A percentile compares a stretch with the other conserved stretches of the same genome.
phyloP scores from a whole-genome alignment of 2,888 invertebrate species.

The Sisyra terminalis region DNA sequence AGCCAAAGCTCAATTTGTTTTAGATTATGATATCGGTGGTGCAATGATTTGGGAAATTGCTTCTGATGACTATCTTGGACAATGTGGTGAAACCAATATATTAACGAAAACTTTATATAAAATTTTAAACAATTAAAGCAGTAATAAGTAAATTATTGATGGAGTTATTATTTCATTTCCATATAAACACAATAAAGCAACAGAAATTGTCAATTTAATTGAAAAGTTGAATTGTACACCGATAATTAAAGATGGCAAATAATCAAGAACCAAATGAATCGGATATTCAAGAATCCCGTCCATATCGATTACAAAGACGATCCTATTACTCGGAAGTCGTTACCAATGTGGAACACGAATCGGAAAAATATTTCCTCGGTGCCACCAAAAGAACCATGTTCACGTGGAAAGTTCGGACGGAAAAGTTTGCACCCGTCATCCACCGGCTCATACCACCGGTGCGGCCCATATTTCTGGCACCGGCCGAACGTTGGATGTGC shows the following conservation, averaged over 20 bases:
- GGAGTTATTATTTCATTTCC: no score
- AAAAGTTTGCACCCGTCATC: conserved; percentile 35
- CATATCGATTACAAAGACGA: conserved; percentile 20
- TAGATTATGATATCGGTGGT: no score
- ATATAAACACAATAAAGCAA: no score
- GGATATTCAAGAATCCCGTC: not conserved
- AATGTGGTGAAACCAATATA: no score
- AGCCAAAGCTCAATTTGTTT: no score
- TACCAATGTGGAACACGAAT: conserved; percentile 28
- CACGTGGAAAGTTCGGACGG: conserved; percentile 37
- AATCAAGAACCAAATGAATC: not conserved
- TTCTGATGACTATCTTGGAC: no score
- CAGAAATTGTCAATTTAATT: no score
- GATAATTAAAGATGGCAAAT: not conserved
- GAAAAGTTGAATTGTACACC: no score
- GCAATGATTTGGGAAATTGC: no score
- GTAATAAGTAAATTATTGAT: no score
- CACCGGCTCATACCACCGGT: conserved; percentile 29
- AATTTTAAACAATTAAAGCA: no score
- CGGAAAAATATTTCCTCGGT: conserved; percentile 21
- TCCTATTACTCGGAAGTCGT: conserved; percentile 47
- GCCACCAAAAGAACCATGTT: conserved; percentile 28
- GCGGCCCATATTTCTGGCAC: conserved; percentile 31
- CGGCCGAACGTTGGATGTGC: conserved; percentile 47
- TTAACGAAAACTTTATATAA: no score